Conservation (phyloP, 2,797 vertebrate species). For the Eulemur rubriventer region DNA sequence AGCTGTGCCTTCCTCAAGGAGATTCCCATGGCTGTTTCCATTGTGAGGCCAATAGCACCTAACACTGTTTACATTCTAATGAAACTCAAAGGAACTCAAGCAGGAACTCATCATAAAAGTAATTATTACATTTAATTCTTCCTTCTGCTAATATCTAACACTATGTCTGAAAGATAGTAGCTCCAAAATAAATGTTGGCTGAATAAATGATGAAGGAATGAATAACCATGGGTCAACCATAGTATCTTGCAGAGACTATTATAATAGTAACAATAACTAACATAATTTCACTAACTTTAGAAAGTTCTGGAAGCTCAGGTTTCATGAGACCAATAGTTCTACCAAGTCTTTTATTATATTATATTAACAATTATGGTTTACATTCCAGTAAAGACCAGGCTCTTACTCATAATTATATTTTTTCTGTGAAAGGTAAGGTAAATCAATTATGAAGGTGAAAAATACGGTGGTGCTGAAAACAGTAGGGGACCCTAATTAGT, state of each 20-base stretch:
- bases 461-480: neutral
- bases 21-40: neutral
- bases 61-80: neutral
- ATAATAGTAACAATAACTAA: neutral
- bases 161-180: neutral
- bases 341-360: neutral
- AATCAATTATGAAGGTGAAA: neutral
- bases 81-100: neutral
- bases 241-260: neutral
- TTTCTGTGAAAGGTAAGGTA: neutral
- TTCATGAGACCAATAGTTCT: neutral
- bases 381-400: neutral
- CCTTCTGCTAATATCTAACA: neutral
- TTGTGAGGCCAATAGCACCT: neutral
- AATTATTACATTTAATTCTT: neutral
- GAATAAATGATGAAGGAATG: neutral
- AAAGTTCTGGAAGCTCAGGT: neutral
- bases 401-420: neutral
- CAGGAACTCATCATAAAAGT: neutral
- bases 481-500: neutral
- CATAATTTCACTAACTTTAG: neutral
- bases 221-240: neutral
- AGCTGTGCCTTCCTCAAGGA: accelerated
- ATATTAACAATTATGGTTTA: neutral
- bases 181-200: neutral